Percentiles rank a stretch among this genome's conserved stretches.
Conservation (phyloP, 2,888 invertebrate species). For the Nephrotoma guestfalica region DNA sequence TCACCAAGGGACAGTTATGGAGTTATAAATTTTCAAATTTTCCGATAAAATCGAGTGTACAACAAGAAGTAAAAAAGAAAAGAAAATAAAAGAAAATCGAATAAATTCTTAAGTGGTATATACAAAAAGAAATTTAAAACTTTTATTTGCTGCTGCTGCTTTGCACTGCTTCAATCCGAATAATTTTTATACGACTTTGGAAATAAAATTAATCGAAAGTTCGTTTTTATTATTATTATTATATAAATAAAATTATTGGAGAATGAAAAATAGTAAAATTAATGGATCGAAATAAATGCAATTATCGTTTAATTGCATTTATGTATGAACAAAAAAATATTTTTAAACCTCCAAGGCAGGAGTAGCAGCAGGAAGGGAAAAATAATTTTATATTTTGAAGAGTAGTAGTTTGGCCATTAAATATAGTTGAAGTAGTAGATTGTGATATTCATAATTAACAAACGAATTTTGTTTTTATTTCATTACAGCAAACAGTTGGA, state of each 20-base stretch:
- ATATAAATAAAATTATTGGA: neutral
- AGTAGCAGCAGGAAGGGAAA: neutral
- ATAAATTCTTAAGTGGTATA: neutral
- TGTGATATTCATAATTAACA: neutral
- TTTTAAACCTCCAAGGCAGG: neutral
- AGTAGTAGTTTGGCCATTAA: neutral
- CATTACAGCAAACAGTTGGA: slow-evolving; percentile 68
- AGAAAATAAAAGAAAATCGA: neutral
- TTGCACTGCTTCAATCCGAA: neutral
- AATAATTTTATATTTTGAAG: no score
- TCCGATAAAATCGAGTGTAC: neutral
- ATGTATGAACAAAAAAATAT: neutral
- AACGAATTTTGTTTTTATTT: neutral
- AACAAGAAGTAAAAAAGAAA: neutral
- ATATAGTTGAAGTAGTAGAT: neutral
- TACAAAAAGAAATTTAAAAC: neutral
- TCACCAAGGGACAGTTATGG: neutral
- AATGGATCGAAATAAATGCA: neutral
- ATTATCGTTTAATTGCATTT: neutral
- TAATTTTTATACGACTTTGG: neutral
- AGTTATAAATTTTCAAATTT: neutral
- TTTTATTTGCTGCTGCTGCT: neutral
- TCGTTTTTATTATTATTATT: neutral
- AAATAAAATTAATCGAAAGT: neutral
- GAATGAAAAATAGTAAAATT: neutral